phyloP scores from a whole-genome alignment of 2,113 vertebrate species.

The Rhizomys pruinosus region DNA sequence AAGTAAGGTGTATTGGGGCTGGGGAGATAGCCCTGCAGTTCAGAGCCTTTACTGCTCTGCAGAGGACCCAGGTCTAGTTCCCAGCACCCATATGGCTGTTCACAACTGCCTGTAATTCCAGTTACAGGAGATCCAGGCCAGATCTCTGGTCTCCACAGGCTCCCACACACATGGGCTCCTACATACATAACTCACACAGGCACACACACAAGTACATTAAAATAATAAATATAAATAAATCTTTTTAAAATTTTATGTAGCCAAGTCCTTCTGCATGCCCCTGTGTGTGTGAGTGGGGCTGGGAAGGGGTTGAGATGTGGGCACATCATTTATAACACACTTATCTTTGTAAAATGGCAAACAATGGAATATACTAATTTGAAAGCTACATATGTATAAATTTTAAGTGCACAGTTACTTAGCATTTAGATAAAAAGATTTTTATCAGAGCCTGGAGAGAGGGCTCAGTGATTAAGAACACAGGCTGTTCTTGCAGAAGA shows the following conservation, averaged over 20 bases:
- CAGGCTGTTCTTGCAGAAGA: too few species aligned
- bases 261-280: background rate
- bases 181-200: background rate
- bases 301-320: background rate
- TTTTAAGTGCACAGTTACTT: background rate
- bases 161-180: background rate
- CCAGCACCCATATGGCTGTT: background rate
- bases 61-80: background rate
- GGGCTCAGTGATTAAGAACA: too few species aligned
- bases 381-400: background rate
- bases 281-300: background rate
- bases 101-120: background rate
- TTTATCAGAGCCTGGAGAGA: background rate
- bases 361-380: background rate
- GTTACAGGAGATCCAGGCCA: background rate
- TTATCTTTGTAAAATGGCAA: background rate
- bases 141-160: background rate
- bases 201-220: background rate
- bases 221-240: background rate
- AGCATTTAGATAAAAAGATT: conserved; percentile 13
- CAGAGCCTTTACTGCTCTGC: background rate
- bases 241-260: background rate
- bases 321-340: background rate
- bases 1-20: background rate
- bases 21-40: background rate